A percentile compares a stretch with the other conserved stretches of the same genome.
phyloP scores from a whole-genome alignment of 2,888 invertebrate genomes.

The Oscheius sp. region DNA sequence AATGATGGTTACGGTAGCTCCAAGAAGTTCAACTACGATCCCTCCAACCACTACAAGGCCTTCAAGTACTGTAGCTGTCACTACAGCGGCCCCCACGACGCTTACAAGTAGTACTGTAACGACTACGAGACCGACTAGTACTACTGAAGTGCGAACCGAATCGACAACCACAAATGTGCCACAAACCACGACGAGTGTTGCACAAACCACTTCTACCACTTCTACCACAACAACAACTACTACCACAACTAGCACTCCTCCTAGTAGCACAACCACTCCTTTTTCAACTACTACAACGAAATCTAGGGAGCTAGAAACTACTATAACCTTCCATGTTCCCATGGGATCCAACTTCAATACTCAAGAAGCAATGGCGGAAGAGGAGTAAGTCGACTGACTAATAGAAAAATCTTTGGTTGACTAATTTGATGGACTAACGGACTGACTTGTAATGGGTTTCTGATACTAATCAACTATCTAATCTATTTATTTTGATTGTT shows the following conservation, averaged over 20 bases:
- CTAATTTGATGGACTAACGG: background rate
- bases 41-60: constrained; percentile 36
- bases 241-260: constrained; percentile 8
- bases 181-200: constrained; percentile 1
- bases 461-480: background rate
- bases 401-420: background rate
- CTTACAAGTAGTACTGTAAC: background rate
- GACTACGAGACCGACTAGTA: constrained; percentile 20
- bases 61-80: constrained; percentile 33
- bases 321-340: background rate
- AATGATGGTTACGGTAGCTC: background rate
- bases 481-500: background rate
- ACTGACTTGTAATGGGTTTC: background rate
- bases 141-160: constrained; percentile 34
- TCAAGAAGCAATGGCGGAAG: background rate
- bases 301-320: constrained; percentile 12
- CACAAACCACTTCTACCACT: constrained; percentile 29
- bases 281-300: constrained; percentile 22
- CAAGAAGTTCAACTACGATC: constrained; percentile 10
- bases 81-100: constrained; percentile 25
- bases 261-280: constrained; percentile 10
- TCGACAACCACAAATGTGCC: constrained; percentile 26
- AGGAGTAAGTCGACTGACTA: constrained; percentile 15
- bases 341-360: background rate
- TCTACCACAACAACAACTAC: constrained; percentile 23